Percentiles rank a stretch among this genome's conserved stretches.
phyloP scores from a whole-genome alignment of 2,888 invertebrate species.

The Rhorus exstirpatorius region DNA sequence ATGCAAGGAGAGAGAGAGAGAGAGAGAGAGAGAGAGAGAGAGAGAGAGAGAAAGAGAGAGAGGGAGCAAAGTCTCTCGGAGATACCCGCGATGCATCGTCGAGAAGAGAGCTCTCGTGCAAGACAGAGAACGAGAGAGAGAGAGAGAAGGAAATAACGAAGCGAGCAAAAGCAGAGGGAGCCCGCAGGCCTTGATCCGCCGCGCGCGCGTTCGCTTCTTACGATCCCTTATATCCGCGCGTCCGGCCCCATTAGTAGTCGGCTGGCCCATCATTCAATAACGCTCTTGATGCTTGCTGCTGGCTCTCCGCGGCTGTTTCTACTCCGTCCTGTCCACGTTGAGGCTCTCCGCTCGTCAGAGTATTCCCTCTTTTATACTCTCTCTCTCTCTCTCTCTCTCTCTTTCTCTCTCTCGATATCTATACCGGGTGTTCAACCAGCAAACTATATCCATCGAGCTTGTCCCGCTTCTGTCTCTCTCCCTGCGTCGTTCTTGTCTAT shows the following conservation, averaged over 20 bases:
- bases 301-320: constrained; percentile 55
- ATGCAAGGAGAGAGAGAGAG: constrained; percentile 26
- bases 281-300: constrained; percentile 80
- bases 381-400: constrained; percentile 45
- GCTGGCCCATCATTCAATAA: constrained; percentile 86
- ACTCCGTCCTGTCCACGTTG: constrained; percentile 65
- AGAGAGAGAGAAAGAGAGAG: constrained; percentile 1
- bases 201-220: constrained; percentile 79
- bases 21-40: constrained; percentile 11
- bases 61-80: constrained; percentile 20
- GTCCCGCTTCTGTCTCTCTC: not conserved
- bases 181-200: constrained; percentile 80
- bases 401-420: constrained; percentile 52
- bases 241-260: constrained; percentile 85
- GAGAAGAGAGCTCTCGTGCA: constrained; percentile 50
- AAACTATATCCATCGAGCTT: constrained; percentile 7
- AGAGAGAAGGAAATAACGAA: constrained; percentile 55
- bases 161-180: constrained; percentile 68
- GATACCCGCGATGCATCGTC: constrained; percentile 44
- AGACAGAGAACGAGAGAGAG: constrained; percentile 29
- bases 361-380: constrained; percentile 49
- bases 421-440: constrained; percentile 71
- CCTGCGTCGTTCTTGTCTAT: not conserved
- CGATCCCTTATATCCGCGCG: constrained; percentile 82
- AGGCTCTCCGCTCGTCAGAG: constrained; percentile 70